Evolutionary conservation across 2,113 vertebrate species (phyloP).

Genomic region (Thamnophis sirtalis): DNA sequence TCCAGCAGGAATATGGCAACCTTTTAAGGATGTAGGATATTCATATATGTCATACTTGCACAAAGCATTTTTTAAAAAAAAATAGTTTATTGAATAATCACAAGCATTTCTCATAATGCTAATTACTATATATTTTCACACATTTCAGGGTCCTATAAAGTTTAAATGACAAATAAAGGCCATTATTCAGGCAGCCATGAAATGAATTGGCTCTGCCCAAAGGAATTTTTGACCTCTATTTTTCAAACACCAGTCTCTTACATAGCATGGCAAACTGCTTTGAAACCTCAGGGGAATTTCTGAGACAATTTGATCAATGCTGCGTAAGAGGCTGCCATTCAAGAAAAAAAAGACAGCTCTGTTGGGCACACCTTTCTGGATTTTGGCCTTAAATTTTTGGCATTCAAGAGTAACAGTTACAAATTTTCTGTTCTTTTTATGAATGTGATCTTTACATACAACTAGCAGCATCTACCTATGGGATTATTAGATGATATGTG

Average conservation of each 20-base stretch:
- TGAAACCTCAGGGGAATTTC: conserved; percentile 10
- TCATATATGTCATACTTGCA: neutral
- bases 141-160: neutral
- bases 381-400: conserved; percentile 32
- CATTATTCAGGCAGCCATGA: conserved; percentile 3
- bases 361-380: neutral
- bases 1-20: neutral
- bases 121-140: neutral
- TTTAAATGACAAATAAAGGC: conserved; percentile 11
- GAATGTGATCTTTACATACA: conserved; percentile 60
- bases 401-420: conserved; percentile 51
- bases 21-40: neutral
- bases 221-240: conserved; percentile 22
- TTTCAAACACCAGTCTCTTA: conserved; percentile 5
- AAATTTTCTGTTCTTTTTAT: conserved; percentile 52
- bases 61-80: neutral
- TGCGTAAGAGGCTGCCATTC: neutral
- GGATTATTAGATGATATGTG: conserved; percentile 69
- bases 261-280: conserved; percentile 24
- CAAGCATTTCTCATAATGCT: neutral
- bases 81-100: neutral
- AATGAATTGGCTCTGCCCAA: neutral
- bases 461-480: conserved; percentile 60
- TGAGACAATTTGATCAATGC: conserved; percentile 21
- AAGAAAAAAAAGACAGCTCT: neutral